Conservation (phyloP, 1,140 invertebrate species). For the Eciton burchellii region DNA sequence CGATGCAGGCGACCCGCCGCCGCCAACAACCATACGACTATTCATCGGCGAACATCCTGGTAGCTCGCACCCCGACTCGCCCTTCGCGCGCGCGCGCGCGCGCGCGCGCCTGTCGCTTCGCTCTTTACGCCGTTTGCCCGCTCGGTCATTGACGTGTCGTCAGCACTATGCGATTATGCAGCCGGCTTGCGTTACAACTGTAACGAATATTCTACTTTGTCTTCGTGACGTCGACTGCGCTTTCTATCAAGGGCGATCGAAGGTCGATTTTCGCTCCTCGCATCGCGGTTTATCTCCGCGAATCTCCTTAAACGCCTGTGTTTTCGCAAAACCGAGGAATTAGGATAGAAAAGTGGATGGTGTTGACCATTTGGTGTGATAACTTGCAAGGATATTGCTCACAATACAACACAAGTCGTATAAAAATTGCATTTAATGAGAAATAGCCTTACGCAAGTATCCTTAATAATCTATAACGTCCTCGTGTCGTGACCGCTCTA, state of each 20-base stretch:
- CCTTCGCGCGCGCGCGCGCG: neutral
- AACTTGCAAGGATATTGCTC: too few relatives aligned
- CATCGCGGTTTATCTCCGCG: neutral
- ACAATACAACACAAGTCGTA: too few relatives aligned
- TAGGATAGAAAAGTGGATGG: too few relatives aligned
- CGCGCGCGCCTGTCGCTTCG: conserved; percentile 4
- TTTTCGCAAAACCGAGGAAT: neutral
- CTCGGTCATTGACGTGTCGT: neutral
- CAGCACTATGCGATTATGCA: conserved; percentile 33
- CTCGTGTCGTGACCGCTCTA: too few relatives aligned
- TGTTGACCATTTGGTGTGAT: too few relatives aligned
- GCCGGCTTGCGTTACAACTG: conserved; percentile 40
- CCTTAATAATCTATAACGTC: too few relatives aligned
- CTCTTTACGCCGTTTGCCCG: neutral
- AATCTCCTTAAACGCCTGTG: neutral
- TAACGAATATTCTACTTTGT: conserved; percentile 31
- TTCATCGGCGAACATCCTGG: conserved; percentile 68
- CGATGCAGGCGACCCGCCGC: conserved; percentile 56
- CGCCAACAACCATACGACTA: conserved; percentile 77
- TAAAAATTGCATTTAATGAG: too few relatives aligned
- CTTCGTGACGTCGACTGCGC: conserved; percentile 38
- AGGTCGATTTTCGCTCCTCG: conserved; percentile 1
- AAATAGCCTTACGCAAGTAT: too few relatives aligned
- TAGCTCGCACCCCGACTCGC: conserved; percentile 23
- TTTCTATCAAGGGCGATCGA: conserved; percentile 19